These are phyloP conservation scores for Terrapene triunguis DNA, from an alignment of 2,113 vertebrate species.

Conservation along the genomic window DNA sequence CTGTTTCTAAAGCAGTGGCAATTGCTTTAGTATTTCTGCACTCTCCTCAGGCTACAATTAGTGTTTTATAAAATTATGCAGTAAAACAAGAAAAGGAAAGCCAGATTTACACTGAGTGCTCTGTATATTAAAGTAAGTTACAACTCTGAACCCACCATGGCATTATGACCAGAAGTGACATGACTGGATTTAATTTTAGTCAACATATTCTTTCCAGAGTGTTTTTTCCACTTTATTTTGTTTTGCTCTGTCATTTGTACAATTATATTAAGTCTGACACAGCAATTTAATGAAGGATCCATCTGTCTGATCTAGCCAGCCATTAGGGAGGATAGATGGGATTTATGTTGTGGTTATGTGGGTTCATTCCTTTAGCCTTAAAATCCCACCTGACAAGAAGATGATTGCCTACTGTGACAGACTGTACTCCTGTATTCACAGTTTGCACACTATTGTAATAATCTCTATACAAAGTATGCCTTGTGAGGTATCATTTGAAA, in stretches of 20 bases:
- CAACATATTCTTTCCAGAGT: neutral
- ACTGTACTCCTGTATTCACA: neutral
- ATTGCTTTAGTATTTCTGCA: no score
- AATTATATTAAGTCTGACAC: neutral
- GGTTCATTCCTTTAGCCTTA: constrained; percentile 51
- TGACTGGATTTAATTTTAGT: neutral
- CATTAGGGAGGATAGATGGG: constrained; percentile 63
- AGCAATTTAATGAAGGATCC: constrained; percentile 3
- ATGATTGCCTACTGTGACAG: constrained; percentile 28
- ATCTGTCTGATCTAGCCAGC: constrained; percentile 33
- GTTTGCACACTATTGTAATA: no score
- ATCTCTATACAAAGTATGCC: no score
- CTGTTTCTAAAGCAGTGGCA: no score
- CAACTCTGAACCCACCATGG: neutral
- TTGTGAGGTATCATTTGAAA: no score
- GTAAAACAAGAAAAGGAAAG: no score
- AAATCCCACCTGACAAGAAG: constrained; percentile 35
- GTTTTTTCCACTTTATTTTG: neutral
- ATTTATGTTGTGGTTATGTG: constrained; percentile 32
- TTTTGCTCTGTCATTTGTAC: neutral
- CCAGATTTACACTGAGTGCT: no score
- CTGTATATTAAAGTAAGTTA: neutral
- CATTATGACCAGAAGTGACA: neutral
- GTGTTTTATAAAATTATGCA: no score
- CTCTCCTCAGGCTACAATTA: no score